phyloP scores from a whole-genome alignment of 2,888 invertebrate genomes.

The Mesodorylaimus sp. region DNA sequence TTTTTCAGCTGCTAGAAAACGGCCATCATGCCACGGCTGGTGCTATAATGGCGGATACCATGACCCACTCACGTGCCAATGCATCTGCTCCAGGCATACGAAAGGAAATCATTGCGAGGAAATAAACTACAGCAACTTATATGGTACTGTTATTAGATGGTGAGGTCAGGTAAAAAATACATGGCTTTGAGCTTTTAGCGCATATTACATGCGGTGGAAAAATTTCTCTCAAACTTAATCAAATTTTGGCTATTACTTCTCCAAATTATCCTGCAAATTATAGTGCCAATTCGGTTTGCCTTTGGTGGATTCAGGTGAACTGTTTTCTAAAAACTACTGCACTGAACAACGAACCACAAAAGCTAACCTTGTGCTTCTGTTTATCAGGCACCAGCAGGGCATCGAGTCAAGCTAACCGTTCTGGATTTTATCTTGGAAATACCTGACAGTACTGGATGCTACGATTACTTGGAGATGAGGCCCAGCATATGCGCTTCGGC shows the following conservation, averaged over 20 bases:
- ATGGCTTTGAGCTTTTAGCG: neutral
- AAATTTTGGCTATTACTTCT: neutral
- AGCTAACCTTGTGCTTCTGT: neutral
- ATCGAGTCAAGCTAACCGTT: neutral
- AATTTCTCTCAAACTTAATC: neutral
- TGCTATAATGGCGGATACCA: constrained; percentile 9
- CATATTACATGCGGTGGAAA: constrained; percentile 6
- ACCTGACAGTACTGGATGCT: constrained; percentile 5
- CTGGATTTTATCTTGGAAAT: neutral
- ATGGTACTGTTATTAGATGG: neutral
- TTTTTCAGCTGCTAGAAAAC: neutral
- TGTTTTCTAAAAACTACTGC: too few relatives aligned
- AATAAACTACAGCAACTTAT: neutral
- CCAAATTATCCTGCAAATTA: constrained; percentile 6
- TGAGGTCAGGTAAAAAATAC: neutral
- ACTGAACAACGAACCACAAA: too few relatives aligned
- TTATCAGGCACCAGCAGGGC: constrained; percentile 4
- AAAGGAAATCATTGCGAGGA: constrained; percentile 1
- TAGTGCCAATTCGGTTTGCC: neutral
- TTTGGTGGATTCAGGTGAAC: constrained; percentile 7
- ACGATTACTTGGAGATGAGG: constrained; percentile 7
- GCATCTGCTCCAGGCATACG: constrained; percentile 4
- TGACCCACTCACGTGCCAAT: neutral
- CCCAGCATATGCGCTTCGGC: neutral
- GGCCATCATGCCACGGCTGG: constrained; percentile 3